Evolutionary conservation across 2,888 invertebrate genomes (phyloP).

Genomic region (Leptinotarsa haldemani): DNA sequence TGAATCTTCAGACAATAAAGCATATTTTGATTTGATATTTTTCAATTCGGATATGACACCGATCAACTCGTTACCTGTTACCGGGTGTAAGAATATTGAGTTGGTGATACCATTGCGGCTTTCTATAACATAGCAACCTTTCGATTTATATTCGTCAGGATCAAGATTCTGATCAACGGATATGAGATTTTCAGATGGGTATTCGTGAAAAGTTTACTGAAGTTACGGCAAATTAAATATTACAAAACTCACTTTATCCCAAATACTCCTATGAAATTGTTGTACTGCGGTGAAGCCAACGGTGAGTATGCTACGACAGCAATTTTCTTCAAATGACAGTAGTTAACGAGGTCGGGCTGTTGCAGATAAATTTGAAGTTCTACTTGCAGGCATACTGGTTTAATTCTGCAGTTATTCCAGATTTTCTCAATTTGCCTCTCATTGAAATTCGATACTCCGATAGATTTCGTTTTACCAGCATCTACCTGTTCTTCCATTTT

Average conservation of each 20-base stretch:
- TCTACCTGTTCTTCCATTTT: constrained; percentile 74
- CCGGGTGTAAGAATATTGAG: no score
- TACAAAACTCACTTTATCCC: constrained; percentile 30
- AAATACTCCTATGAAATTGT: constrained; percentile 46
- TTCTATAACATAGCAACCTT: no score
- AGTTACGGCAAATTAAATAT: no score
- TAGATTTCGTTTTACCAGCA: constrained; percentile 75
- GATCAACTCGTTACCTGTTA: no score
- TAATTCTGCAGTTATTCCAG: neutral
- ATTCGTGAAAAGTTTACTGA: no score
- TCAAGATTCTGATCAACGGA: no score
- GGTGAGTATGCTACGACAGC: constrained; percentile 67
- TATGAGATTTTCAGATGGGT: no score
- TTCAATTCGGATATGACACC: no score
- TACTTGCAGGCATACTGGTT: constrained; percentile 73
- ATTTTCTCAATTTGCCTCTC: constrained; percentile 76
- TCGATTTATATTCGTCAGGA: no score
- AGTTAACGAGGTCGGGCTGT: constrained; percentile 67
- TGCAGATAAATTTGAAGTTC: constrained; percentile 72
- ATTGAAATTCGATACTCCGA: constrained; percentile 87
- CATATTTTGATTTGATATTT: no score
- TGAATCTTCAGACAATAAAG: no score
- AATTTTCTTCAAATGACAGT: constrained; percentile 63
- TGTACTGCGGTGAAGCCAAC: constrained; percentile 65
- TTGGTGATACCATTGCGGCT: no score